These are phyloP conservation scores for Chloropsis hardwickii DNA, from an alignment of 2,113 vertebrate genomes.

Conservation along the genomic window DNA sequence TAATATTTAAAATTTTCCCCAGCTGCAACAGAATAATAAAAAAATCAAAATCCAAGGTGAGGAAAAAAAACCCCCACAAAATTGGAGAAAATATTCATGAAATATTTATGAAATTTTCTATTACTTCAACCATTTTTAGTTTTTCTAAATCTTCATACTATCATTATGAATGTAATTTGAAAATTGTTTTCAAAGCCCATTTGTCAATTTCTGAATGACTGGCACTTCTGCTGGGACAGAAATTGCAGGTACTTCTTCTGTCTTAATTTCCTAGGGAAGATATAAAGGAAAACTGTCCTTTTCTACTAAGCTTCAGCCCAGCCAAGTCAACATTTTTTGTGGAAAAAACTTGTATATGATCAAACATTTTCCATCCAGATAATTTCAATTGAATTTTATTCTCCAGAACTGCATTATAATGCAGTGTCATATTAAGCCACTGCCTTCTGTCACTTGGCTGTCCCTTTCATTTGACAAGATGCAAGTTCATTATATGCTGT, in stretches of 20 bases:
- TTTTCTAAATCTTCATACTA: background rate
- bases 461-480: constrained; percentile 19
- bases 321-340: background rate
- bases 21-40: background rate
- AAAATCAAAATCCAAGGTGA: background rate
- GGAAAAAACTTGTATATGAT: background rate
- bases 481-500: constrained; percentile 19
- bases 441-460: constrained; percentile 57
- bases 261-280: background rate
- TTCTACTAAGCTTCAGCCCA: background rate
- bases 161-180: background rate
- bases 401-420: background rate
- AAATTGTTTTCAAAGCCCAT: background rate
- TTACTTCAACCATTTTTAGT: background rate
- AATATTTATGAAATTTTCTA: background rate
- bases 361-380: background rate
- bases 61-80: background rate
- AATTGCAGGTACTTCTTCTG: background rate
- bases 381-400: constrained; percentile 11
- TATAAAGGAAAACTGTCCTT: background rate
- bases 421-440: background rate
- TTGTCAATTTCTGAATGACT: background rate
- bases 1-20: background rate
- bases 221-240: background rate
- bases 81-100: background rate